Evolutionary conservation across 2,113 vertebrate genomes (phyloP).

Genomic region (Cephalopholis sonnerati): DNA sequence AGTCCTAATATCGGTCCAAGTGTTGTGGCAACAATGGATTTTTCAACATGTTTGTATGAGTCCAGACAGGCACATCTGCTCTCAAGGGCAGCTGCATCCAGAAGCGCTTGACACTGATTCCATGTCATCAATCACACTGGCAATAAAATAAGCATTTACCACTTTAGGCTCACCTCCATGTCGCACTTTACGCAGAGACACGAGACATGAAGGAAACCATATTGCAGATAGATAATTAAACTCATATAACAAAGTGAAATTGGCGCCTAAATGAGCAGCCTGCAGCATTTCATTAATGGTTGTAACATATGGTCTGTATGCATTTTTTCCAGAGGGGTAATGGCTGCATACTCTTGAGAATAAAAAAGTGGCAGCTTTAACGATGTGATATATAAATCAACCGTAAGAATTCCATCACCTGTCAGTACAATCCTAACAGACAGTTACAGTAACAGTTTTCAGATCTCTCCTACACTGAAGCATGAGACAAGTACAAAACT

Average conservation of each 20-base stretch:
- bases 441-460: too few relatives aligned
- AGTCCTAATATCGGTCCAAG: neutral
- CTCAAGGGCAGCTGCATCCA: conserved; percentile 1
- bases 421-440: neutral
- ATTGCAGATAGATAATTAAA: neutral
- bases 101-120: neutral
- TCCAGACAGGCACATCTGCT: neutral
- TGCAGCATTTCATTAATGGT: neutral
- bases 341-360: neutral
- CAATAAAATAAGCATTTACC: neutral
- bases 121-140: neutral
- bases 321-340: neutral
- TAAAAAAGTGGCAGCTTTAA: neutral
- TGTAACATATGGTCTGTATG: neutral
- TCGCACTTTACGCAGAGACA: neutral
- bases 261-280: neutral
- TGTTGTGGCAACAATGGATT: neutral
- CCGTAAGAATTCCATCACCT: neutral
- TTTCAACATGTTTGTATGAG: neutral
- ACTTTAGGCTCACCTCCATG: neutral
- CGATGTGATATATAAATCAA: neutral
- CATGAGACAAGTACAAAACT: neutral
- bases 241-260: neutral
- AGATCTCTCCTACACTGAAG: too few relatives aligned
- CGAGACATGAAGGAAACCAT: neutral